A percentile compares a stretch with the other conserved stretches of the same genome.
phyloP scores from a whole-genome alignment of 2,888 invertebrate genomes.

The Liodrosophila aerea region DNA sequence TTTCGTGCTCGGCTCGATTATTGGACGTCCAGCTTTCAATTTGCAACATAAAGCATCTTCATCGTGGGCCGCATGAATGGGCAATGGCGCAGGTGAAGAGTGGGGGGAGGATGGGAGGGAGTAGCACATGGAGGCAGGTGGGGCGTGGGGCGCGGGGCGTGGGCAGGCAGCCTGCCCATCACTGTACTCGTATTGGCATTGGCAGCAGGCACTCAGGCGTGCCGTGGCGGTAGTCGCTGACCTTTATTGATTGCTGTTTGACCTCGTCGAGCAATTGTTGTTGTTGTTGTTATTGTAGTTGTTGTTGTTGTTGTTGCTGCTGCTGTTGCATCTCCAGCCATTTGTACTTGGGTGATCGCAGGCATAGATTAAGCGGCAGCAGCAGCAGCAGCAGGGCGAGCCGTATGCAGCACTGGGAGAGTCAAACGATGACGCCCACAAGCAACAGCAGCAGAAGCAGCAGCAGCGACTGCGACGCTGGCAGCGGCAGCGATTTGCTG shows the following conservation, averaged over 20 bases:
- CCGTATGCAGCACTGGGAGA: slow-evolving; percentile 22
- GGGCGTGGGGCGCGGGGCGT: slow-evolving; percentile 46
- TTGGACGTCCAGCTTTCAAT: slow-evolving; percentile 78
- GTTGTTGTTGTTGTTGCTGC: slow-evolving; percentile 26
- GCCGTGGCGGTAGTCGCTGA: slow-evolving; percentile 76
- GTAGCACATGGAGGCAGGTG: slow-evolving; percentile 8
- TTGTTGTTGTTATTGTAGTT: slow-evolving; percentile 38
- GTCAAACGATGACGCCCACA: slow-evolving; percentile 49
- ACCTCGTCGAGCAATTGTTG: slow-evolving; percentile 70
- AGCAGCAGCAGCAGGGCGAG: slow-evolving; percentile 34
- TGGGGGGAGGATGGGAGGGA: background rate
- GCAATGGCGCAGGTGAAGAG: slow-evolving; percentile 29
- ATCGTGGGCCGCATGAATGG: slow-evolving; percentile 78
- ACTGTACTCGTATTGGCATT: slow-evolving; percentile 59
- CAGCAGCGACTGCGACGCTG: slow-evolving; percentile 11
- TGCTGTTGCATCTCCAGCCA: slow-evolving; percentile 67
- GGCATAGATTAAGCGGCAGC: slow-evolving; percentile 62
- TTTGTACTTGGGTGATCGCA: slow-evolving; percentile 74
- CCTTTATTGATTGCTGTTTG: slow-evolving; percentile 82
- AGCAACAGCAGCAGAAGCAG: slow-evolving; percentile 27
- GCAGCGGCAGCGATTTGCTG: slow-evolving; percentile 7
- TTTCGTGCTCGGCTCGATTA: slow-evolving; percentile 65
- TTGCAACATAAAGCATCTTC: slow-evolving; percentile 79
- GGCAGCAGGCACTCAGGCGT: slow-evolving; percentile 74
- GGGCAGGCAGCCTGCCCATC: slow-evolving; percentile 29